These are phyloP conservation scores for Emydura subglobosa DNA, from an alignment of 2,113 vertebrate species.

Conservation along the genomic window DNA sequence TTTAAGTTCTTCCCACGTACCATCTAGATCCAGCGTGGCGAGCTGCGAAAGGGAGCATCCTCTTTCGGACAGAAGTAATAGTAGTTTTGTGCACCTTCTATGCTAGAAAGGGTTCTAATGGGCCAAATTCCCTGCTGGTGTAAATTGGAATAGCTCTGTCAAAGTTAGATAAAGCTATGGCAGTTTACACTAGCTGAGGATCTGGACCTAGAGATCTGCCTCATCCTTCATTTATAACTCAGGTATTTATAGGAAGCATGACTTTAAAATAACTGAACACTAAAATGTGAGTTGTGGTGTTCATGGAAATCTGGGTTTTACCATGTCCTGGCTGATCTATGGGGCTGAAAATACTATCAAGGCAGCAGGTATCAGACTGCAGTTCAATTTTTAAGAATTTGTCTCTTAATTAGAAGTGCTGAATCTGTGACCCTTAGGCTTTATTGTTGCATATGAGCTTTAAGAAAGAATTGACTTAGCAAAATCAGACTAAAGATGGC, in stretches of 20 bases:
- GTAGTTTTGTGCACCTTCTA: background rate
- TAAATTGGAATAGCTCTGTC: background rate
- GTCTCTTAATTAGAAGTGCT: background rate
- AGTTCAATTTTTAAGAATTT: fast-evolving
- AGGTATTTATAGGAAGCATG: background rate
- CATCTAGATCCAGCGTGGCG: background rate
- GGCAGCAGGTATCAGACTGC: background rate
- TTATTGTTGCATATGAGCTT: background rate
- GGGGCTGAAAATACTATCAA: background rate
- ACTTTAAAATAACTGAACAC: background rate
- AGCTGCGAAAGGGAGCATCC: background rate
- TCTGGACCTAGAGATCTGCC: background rate
- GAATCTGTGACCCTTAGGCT: background rate
- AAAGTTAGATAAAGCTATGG: background rate
- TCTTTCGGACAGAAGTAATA: background rate
- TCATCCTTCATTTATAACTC: background rate
- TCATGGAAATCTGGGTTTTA: background rate
- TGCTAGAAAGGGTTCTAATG: background rate
- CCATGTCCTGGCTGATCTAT: fast-evolving
- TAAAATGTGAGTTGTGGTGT: background rate
- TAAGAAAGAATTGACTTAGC: background rate
- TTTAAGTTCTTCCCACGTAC: background rate
- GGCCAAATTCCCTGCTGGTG: background rate
- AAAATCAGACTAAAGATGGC: background rate
- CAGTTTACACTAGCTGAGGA: background rate